Conservation (phyloP, 2,797 vertebrate genomes). For the Lindbergichthys nudifrons region DNA sequence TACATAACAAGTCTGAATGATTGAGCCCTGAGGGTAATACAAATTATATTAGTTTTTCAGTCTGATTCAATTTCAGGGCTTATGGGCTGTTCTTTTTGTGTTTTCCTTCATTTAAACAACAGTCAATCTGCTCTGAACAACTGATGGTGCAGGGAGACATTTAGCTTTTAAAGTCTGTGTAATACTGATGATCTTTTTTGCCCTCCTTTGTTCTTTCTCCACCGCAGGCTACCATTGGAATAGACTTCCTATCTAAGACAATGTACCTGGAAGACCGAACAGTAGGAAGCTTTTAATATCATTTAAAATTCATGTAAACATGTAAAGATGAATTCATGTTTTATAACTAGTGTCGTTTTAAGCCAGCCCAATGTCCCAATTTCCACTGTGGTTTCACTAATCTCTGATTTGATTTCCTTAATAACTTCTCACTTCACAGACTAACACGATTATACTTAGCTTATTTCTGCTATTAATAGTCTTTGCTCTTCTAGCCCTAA, state of each 20-base stretch:
- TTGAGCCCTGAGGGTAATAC: constrained; percentile 25
- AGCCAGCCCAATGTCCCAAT: constrained; percentile 41
- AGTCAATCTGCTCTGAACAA: constrained; percentile 10
- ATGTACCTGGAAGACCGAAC: constrained; percentile 95
- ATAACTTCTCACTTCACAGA: constrained; percentile 60
- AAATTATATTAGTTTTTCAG: constrained; percentile 50
- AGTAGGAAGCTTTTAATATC: constrained; percentile 78
- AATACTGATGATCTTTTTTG: constrained; percentile 30
- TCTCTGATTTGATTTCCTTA: constrained; percentile 75
- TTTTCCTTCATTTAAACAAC: constrained; percentile 37
- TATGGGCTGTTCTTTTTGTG: constrained; percentile 35
- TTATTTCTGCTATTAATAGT: constrained; percentile 67
- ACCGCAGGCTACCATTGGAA: constrained; percentile 91
- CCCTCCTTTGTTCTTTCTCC: constrained; percentile 49
- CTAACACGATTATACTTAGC: constrained; percentile 70
- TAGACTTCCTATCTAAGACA: constrained; percentile 94
- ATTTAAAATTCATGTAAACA: constrained; percentile 13
- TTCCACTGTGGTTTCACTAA: constrained; percentile 62
- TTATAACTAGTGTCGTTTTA: constrained; percentile 20
- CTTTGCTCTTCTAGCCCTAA: constrained; percentile 51
- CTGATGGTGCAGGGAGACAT: constrained; percentile 35
- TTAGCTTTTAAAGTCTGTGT: constrained; percentile 2
- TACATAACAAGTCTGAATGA: constrained; percentile 33
- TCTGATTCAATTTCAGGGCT: constrained; percentile 42
- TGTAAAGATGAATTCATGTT: not conserved